Evolutionary conservation across 2,797 vertebrate genomes (phyloP).

Genomic region (Staurois parvus): DNA sequence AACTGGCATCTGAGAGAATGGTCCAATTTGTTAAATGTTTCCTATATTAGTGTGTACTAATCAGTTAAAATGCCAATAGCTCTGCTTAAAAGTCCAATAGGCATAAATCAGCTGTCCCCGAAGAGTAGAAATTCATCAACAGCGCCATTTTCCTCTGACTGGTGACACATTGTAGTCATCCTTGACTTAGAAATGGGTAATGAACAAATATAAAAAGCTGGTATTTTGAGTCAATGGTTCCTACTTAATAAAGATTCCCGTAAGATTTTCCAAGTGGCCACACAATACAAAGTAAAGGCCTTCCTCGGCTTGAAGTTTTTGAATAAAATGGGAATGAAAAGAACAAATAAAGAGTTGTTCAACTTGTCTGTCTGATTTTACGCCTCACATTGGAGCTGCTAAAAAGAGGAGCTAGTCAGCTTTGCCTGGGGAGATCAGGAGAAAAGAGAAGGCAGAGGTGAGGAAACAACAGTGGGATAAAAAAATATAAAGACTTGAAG

Average conservation of each 20-base stretch:
- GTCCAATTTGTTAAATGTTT: not conserved
- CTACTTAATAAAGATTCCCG: conserved; percentile 51
- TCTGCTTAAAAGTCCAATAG: too few relatives aligned
- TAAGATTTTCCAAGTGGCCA: conserved; percentile 21
- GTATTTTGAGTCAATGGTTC: conserved; percentile 65
- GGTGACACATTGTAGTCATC: conserved; percentile 1
- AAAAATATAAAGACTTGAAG: conserved; percentile 33
- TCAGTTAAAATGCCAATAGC: too few relatives aligned
- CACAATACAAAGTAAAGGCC: conserved; percentile 35
- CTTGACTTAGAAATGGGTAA: conserved; percentile 64
- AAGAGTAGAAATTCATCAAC: conserved; percentile 52
- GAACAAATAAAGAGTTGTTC: conserved; percentile 55
- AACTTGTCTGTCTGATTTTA: conserved; percentile 57
- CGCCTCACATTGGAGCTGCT: conserved; percentile 36
- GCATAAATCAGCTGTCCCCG: not conserved
- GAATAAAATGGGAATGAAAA: conserved; percentile 47
- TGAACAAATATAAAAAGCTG: conserved; percentile 49
- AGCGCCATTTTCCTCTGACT: conserved; percentile 50
- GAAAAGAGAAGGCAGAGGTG: conserved; percentile 41
- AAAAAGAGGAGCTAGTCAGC: conserved; percentile 48
- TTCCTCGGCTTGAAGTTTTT: conserved; percentile 36
- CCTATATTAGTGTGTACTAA: not conserved
- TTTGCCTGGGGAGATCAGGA: conserved; percentile 37
- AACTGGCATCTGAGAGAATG: too few relatives aligned
- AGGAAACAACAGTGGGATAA: conserved; percentile 50